phyloP scores from a whole-genome alignment of 2,888 invertebrate species.

The Caradrina kadenii region DNA sequence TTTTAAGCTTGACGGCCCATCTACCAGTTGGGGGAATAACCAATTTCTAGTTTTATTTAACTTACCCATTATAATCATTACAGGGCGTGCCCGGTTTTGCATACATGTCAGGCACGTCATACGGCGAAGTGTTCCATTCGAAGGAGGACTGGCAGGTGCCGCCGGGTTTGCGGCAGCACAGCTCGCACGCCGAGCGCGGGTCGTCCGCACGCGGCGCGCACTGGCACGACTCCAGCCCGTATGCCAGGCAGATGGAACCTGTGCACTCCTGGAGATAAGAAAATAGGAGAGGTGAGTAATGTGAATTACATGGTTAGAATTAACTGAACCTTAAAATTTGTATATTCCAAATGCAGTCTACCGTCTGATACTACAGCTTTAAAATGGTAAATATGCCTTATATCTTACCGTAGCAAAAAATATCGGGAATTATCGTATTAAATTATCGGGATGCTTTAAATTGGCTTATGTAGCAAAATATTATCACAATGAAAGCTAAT shows the following conservation, averaged over 20 bases:
- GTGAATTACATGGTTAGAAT: too few relatives aligned
- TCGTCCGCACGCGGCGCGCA: slow-evolving; percentile 95
- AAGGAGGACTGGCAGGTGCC: slow-evolving; percentile 96
- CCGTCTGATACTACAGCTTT: too few relatives aligned
- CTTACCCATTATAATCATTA: slow-evolving; percentile 96
- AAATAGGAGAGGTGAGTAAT: background rate
- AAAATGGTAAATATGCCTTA: too few relatives aligned
- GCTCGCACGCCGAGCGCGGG: slow-evolving; percentile 96
- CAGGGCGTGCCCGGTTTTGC: slow-evolving; percentile 98
- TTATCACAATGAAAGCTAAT: background rate
- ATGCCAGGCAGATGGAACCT: slow-evolving; percentile 99
- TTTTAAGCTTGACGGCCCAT: too few relatives aligned
- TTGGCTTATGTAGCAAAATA: too few relatives aligned
- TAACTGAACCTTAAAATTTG: too few relatives aligned
- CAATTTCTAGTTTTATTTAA: background rate
- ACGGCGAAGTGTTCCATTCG: slow-evolving; percentile 96
- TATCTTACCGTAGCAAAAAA: too few relatives aligned
- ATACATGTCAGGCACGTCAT: slow-evolving; percentile 97
- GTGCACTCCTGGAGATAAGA: slow-evolving; percentile 94
- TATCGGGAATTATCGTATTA: too few relatives aligned
- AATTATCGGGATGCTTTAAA: too few relatives aligned
- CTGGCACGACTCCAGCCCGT: slow-evolving; percentile 98
- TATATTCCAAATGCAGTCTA: too few relatives aligned
- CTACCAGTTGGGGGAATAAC: too few relatives aligned
- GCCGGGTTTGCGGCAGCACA: slow-evolving; percentile 97